Conservation (phyloP, 92 coral and sea anemone genomes). For the Epizoanthus illoricatus region DNA sequence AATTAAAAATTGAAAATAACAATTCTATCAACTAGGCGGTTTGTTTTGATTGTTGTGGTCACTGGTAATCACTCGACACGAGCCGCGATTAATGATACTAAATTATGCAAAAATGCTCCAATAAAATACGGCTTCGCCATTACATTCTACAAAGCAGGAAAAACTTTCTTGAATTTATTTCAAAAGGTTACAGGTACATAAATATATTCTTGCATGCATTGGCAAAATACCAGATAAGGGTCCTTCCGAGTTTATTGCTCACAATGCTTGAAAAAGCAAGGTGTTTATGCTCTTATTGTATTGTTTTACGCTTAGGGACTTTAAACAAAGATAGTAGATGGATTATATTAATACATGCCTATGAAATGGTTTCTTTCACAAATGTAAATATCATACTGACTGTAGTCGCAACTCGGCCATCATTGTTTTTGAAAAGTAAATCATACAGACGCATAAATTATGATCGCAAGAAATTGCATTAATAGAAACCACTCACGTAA, state of each 20-base stretch:
- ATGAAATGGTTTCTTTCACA: too few relatives aligned
- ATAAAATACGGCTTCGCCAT: neutral
- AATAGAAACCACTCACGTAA: neutral
- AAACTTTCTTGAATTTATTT: neutral
- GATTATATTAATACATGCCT: too few relatives aligned
- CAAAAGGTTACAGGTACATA: neutral
- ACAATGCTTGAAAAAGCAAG: neutral
- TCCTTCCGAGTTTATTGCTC: neutral
- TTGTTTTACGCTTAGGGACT: neutral
- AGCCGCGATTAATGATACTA: neutral
- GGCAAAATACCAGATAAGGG: neutral
- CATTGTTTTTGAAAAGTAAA: neutral
- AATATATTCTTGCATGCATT: too few relatives aligned
- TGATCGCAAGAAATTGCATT: neutral
- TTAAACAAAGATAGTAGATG: neutral
- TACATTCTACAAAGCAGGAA: constrained; percentile 9
- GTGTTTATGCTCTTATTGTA: neutral
- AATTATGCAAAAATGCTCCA: neutral
- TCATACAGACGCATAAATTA: neutral
- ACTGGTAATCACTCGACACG: constrained; percentile 8
- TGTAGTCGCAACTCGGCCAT: too few relatives aligned
- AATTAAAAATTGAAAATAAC: constrained; percentile 18
- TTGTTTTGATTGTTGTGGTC: constrained; percentile 43
- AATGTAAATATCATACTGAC: too few relatives aligned
- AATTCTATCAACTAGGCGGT: constrained; percentile 68